Conservation (phyloP, 2,888 invertebrate species). For the Ornithoptera alexandrae region DNA sequence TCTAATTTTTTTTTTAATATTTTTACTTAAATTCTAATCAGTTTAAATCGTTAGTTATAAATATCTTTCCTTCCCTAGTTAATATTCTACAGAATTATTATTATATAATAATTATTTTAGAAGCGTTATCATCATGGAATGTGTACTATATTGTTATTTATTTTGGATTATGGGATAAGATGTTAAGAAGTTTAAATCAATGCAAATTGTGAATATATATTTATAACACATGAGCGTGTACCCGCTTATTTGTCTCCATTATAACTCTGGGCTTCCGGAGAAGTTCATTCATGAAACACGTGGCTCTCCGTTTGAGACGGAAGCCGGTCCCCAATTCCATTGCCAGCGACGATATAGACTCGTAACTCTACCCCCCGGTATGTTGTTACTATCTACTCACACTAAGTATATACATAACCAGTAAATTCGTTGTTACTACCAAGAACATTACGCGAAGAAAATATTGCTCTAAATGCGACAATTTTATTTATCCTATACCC, state of each 20-base stretch:
- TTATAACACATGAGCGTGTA: conserved; percentile 1
- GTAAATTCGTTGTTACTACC: neutral
- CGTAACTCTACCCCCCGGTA: conserved; percentile 39
- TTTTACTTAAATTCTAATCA: no score
- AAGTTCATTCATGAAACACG: conserved; percentile 68
- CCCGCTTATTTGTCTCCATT: conserved; percentile 45
- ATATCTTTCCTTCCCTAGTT: no score
- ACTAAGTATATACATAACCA: conserved; percentile 4
- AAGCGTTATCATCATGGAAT: no score
- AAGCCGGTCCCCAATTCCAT: conserved; percentile 47
- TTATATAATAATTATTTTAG: no score
- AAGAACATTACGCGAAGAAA: no score
- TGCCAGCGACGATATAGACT: conserved; percentile 41
- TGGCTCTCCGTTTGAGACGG: conserved; percentile 63
- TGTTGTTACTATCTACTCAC: conserved; percentile 5
- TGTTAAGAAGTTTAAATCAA: neutral
- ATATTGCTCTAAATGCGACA: neutral
- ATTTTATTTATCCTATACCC: neutral
- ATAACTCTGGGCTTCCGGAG: conserved; percentile 64
- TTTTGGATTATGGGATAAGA: neutral
- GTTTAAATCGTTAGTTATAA: no score
- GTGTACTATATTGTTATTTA: neutral
- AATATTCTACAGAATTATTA: no score
- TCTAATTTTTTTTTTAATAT: no score
- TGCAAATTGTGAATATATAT: conserved; percentile 10